These are phyloP conservation scores for Eulemur albifrons DNA, from an alignment of 2,797 vertebrate genomes.

Conservation along the genomic window DNA sequence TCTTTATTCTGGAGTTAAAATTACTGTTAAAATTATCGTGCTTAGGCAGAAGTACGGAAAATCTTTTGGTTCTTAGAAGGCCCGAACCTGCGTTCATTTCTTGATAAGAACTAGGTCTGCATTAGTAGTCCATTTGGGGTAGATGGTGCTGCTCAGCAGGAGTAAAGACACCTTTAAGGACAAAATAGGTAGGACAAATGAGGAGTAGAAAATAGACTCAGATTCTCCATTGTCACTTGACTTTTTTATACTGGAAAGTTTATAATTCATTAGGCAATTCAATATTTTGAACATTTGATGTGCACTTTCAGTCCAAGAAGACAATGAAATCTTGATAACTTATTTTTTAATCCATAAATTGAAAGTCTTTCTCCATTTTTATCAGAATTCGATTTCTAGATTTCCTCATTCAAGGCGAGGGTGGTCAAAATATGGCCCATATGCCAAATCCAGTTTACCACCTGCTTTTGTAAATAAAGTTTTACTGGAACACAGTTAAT, in stretches of 20 bases:
- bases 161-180: neutral
- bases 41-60: neutral
- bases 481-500: constrained; percentile 4
- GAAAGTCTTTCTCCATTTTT: neutral
- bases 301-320: neutral
- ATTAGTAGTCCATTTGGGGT: neutral
- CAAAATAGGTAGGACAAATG: constrained; percentile 28
- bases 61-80: neutral
- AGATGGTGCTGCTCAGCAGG: neutral
- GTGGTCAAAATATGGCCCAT: neutral
- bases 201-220: neutral
- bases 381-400: constrained; percentile 3
- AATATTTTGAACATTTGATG: constrained; percentile 4
- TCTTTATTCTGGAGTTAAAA: neutral
- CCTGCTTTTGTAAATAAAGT: constrained; percentile 29
- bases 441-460: neutral
- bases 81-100: neutral
- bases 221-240: neutral
- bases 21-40: neutral
- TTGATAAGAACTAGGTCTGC: neutral
- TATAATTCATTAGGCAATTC: constrained; percentile 24
- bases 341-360: constrained; percentile 25
- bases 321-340: constrained; percentile 1
- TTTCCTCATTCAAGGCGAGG: constrained; percentile 5
- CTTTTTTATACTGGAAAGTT: neutral